Evolutionary conservation across 2,888 invertebrate genomes (phyloP).

Genomic region (Strigamia maritima): DNA sequence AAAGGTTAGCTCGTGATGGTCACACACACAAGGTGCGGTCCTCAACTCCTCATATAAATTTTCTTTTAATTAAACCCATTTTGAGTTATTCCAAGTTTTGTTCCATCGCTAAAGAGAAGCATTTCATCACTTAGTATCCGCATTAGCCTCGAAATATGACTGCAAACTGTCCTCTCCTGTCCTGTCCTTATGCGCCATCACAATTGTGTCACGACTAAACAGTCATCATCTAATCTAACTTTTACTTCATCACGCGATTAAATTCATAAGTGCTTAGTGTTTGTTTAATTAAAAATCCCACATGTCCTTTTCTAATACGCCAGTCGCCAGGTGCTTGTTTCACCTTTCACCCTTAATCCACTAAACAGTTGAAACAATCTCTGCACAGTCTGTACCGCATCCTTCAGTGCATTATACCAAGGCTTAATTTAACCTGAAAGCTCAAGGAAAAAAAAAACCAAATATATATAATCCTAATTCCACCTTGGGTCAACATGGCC

Average conservation of each 20-base stretch:
- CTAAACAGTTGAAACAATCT: conserved; percentile 29
- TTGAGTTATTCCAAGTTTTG: no score
- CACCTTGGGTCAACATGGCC: not conserved
- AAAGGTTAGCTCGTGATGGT: no score
- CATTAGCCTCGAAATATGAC: no score
- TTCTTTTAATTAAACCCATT: no score
- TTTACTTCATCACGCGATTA: not conserved
- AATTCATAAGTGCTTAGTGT: not conserved
- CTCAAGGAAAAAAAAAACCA: not conserved
- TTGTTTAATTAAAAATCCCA: conserved; percentile 26
- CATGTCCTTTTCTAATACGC: not conserved
- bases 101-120: no score
- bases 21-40: no score
- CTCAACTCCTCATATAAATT: no score
- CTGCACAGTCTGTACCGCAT: not conserved
- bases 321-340: conserved; percentile 18
- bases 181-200: no score
- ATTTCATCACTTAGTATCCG: no score
- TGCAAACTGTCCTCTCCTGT: no score
- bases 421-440: not conserved
- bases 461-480: not conserved
- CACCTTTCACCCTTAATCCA: conserved; percentile 7
- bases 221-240: not conserved
- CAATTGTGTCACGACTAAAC: not conserved
- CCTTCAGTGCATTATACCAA: not conserved